Evolutionary conservation across 2,888 invertebrate genomes (phyloP), one percentile per base, ranked within the genome.

Genomic region (Aporophyla nigra): DNA sequence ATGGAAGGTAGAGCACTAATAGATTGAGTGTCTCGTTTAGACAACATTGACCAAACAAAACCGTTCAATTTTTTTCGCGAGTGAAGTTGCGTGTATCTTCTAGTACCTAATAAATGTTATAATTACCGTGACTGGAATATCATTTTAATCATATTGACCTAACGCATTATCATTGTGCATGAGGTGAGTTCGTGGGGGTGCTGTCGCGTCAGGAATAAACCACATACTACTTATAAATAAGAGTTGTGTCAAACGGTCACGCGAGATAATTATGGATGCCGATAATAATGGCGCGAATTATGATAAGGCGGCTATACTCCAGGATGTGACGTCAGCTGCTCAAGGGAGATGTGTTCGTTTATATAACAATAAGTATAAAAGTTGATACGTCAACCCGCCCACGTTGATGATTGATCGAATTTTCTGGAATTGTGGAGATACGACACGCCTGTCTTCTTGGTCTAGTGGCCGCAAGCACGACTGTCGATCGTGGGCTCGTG

Each of bases 151-250:
- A 82, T 79, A 87, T 87, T 93, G 93, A 94, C 94, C 93, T 90
- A 87, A 84, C 82, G 71, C 78, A 85, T 92, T 95, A 95, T 96
- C 94, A 76, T 84, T 90, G 85, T 84, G 89, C 96, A 96, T 94
- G 95, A 93, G 94, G 91, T 92, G 92, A 92, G 90, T 94, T 92
- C 95, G 96, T 96, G 96, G 96, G 96, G 96, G 96, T 93, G 89
- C 88, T 91, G 86, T 83, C 78, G 85, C 88, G 80, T 87, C 86
- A 87, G 88, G 85, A 88, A 87, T 81, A 84, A 86, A 85, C 85
- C 88, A 87, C 84, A 76, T 84, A n/a, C n/a, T 85, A 82, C 88
- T 87, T 86, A 87, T 80, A 78, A 71, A 87, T 81, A 78, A 71
- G 80, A 75, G 81, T 72, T 84, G 77, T 87, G 91, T 90, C 90